These are phyloP conservation scores for Amblyjoppa fuscipennis DNA, from an alignment of 2,888 invertebrate species.

Conservation along the genomic window DNA sequence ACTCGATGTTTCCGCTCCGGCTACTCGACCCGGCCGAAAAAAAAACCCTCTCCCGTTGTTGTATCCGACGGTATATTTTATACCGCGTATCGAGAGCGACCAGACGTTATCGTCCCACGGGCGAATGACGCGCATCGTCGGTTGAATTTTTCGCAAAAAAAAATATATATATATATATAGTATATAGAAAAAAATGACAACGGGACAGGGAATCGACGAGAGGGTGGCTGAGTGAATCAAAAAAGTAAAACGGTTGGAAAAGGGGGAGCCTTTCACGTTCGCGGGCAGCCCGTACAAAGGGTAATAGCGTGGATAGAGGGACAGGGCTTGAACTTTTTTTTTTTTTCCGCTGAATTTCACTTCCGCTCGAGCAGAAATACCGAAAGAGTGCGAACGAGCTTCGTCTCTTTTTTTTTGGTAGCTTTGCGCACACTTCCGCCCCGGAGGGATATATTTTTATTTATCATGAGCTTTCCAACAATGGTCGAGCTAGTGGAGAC, in stretches of 20 bases:
- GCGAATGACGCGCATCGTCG: slow-evolving; percentile 22
- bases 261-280: slow-evolving; percentile 10
- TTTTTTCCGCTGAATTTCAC: slow-evolving; percentile 22
- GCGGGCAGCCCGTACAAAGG: slow-evolving; percentile 23
- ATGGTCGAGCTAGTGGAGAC: neutral
- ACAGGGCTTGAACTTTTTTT: slow-evolving; percentile 5
- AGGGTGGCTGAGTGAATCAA: slow-evolving; percentile 20
- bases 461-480: neutral
- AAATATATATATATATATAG: neutral
- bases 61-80: slow-evolving; percentile 24
- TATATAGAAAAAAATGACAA: slow-evolving; percentile 23
- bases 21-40: slow-evolving; percentile 37
- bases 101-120: slow-evolving; percentile 48
- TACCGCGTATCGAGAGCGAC: slow-evolving; percentile 30
- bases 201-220: neutral
- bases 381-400: slow-evolving; percentile 16
- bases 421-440: slow-evolving; percentile 25
- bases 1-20: slow-evolving; percentile 41
- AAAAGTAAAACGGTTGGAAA: slow-evolving; percentile 28
- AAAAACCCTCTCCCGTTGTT: slow-evolving; percentile 12
- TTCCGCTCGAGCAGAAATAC: slow-evolving; percentile 23
- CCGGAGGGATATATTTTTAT: neutral
- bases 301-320: slow-evolving; percentile 25
- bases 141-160: slow-evolving; percentile 29
- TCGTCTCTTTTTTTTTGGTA: neutral